Conservation (phyloP, 2,113 vertebrate genomes). For the Pheucticus melanocephalus region DNA sequence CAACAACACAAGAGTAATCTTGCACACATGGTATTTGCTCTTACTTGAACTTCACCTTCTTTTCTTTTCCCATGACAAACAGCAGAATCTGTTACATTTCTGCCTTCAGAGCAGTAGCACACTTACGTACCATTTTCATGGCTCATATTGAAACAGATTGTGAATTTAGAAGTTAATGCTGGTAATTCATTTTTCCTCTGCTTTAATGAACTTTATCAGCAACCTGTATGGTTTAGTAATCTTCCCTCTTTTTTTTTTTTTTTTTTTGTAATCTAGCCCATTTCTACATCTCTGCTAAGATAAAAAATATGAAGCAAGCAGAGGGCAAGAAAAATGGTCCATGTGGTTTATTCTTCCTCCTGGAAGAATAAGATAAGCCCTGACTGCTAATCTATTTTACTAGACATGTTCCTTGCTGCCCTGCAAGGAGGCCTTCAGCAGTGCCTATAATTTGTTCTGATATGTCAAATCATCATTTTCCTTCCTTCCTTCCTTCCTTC, state of each 20-base stretch:
- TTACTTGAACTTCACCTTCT: background rate
- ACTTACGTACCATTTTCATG: background rate
- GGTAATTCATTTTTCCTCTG: background rate
- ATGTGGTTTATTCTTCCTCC: background rate
- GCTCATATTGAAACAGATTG: background rate
- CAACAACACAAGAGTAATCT: background rate
- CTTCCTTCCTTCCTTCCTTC: background rate
- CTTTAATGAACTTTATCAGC: background rate
- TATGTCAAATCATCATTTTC: background rate
- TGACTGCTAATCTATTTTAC: background rate
- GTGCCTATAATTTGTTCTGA: background rate
- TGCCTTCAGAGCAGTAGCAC: background rate
- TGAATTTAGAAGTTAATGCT: background rate
- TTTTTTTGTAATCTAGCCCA: background rate
- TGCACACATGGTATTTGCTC: background rate
- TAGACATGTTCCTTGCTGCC: background rate
- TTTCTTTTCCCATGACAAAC: background rate
- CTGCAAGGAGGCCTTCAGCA: background rate
- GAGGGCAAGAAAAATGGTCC: background rate
- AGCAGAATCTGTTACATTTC: background rate
- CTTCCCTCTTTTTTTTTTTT: background rate
- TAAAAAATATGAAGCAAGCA: background rate
- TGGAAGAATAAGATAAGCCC: background rate
- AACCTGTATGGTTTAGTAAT: background rate
- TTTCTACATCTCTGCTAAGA: background rate